These are phyloP conservation scores for Hypsibius dujardini DNA, from an alignment of 1,140 invertebrate species.

Conservation along the genomic window DNA sequence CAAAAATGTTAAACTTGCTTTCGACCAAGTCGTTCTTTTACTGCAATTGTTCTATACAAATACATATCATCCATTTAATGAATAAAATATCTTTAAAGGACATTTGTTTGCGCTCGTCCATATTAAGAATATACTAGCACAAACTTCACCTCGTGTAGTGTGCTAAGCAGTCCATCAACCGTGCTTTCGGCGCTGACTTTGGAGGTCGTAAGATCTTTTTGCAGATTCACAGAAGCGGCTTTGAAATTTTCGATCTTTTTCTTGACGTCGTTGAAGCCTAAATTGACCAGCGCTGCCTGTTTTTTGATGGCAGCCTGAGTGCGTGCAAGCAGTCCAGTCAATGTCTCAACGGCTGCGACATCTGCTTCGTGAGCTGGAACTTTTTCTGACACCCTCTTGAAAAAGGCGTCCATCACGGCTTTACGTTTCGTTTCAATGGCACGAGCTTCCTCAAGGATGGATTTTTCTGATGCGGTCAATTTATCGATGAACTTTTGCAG, in stretches of 20 bases:
- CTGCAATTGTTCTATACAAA: no score
- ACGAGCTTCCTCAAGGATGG: background rate
- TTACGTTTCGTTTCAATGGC: background rate
- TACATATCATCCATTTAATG: no score
- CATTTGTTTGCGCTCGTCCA: no score
- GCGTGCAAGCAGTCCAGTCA: background rate
- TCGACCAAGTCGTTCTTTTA: no score
- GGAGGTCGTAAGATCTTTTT: background rate
- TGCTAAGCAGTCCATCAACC: background rate
- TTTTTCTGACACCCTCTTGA: background rate
- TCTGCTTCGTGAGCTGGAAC: slow-evolving; percentile 3
- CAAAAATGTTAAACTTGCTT: no score
- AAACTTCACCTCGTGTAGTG: no score
- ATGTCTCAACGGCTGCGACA: background rate
- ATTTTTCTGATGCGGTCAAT: background rate
- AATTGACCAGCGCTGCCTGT: background rate
- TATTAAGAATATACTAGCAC: no score
- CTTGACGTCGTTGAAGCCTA: background rate
- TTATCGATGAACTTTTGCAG: background rate
- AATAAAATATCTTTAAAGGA: no score
- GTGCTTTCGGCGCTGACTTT: background rate
- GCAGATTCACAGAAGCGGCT: background rate
- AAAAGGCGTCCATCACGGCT: background rate
- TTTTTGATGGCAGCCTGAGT: background rate
- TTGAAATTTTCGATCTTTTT: background rate